These are phyloP conservation scores for Pollenia labialis DNA, from an alignment of 2,888 invertebrate species.

Conservation along the genomic window DNA sequence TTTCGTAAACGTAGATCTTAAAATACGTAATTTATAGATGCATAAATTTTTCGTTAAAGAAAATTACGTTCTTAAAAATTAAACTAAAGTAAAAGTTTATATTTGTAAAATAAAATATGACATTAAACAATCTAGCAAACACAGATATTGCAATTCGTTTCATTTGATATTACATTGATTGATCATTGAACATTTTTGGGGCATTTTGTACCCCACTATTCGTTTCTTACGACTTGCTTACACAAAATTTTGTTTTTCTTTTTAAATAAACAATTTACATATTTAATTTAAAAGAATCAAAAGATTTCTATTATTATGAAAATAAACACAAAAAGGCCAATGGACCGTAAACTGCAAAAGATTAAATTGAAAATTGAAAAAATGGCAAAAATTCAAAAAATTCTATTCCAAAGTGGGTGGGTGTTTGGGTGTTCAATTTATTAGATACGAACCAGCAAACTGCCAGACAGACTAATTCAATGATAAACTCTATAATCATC, in stretches of 20 bases:
- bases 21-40: no score
- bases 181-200: not conserved
- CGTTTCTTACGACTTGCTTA: not conserved
- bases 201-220: no score
- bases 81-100: no score
- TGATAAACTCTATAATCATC: not conserved
- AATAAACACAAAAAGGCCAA: conserved; percentile 23
- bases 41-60: no score
- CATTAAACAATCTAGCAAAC: not conserved
- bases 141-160: not conserved
- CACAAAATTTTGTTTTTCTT: not conserved
- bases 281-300: not conserved
- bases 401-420: not conserved
- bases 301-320: not conserved
- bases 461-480: not conserved
- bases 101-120: not conserved
- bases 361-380: not conserved
- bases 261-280: not conserved
- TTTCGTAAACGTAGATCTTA: no score
- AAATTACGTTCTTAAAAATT: no score
- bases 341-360: conserved; percentile 8
- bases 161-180: conserved; percentile 16
- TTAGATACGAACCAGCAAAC: not conserved
- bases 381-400: not conserved
- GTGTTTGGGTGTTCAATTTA: not conserved